Conservation (phyloP, 2,113 vertebrate genomes). For the Zeus faber region DNA sequence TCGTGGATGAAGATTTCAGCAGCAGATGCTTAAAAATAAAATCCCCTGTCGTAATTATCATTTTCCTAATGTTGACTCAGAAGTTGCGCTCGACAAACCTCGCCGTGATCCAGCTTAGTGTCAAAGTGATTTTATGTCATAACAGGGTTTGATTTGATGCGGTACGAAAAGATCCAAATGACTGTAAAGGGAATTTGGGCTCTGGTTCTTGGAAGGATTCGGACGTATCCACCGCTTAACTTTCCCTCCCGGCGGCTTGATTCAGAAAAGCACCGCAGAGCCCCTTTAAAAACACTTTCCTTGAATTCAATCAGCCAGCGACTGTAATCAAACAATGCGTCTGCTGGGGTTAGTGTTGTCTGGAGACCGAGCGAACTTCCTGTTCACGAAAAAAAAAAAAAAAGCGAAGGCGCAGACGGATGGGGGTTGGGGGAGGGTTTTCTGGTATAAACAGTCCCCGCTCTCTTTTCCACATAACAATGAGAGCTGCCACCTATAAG, state of each 20-base stretch:
- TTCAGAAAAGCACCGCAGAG: conserved; percentile 28
- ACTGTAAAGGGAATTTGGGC: too few species aligned
- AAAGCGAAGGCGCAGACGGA: conserved; percentile 34
- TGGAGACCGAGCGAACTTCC: conserved; percentile 62
- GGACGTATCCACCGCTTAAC: too few species aligned
- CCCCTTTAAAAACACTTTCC: conserved; percentile 53
- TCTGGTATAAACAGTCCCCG: background rate
- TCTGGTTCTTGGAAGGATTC: too few species aligned
- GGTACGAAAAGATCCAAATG: too few species aligned
- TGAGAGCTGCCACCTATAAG: conserved; percentile 9
- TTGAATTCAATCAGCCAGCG: conserved; percentile 52
- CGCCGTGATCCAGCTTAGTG: too few species aligned
- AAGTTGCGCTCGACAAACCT: too few species aligned
- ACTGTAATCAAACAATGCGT: conserved; percentile 68
- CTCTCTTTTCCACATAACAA: background rate
- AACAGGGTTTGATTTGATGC: too few species aligned
- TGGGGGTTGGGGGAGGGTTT: conserved; percentile 38
- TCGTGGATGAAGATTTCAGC: too few species aligned
- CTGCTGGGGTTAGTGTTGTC: conserved; percentile 35
- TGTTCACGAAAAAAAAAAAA: conserved; percentile 21
- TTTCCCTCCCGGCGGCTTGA: background rate
- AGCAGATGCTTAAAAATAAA: too few species aligned
- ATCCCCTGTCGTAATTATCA: too few species aligned
- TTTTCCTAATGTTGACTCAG: too few species aligned
- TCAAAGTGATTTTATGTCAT: too few species aligned